phyloP scores from a whole-genome alignment of 2,888 invertebrate genomes.

The Allolobophora icterica region DNA sequence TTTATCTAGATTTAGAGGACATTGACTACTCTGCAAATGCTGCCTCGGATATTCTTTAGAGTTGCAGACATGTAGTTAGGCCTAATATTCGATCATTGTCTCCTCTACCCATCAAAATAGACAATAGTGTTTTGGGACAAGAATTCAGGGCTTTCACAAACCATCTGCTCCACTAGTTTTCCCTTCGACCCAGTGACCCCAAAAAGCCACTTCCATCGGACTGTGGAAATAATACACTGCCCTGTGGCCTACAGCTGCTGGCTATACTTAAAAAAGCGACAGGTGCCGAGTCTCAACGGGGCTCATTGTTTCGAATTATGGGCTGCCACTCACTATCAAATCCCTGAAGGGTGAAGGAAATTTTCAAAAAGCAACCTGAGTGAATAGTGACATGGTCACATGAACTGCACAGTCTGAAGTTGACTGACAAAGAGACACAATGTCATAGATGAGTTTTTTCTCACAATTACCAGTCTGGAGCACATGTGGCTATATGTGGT shows the following conservation, averaged over 20 bases:
- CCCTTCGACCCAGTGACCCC: background rate
- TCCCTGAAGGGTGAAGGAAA: background rate
- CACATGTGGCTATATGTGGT: no score
- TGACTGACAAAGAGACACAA: no score
- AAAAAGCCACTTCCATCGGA: no score
- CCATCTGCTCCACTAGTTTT: background rate
- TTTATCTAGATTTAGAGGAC: no score
- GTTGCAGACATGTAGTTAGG: no score
- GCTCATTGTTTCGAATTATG: background rate
- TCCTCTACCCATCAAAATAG: background rate
- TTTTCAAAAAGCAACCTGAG: background rate
- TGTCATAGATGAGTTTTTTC: no score
- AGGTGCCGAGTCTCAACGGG: background rate
- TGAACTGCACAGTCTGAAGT: no score
- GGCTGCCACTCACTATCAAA: background rate
- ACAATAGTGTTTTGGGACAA: background rate
- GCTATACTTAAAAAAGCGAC: background rate
- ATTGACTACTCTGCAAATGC: no score
- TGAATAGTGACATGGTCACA: background rate
- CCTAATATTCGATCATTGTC: background rate
- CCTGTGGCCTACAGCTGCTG: background rate
- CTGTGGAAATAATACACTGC: background rate
- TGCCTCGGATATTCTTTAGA: no score
- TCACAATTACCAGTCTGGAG: no score
- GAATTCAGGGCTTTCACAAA: background rate